Base-by-base conservation (phyloP, 2,797 vertebrate species). In the Euthynnus affinis region DNA sequence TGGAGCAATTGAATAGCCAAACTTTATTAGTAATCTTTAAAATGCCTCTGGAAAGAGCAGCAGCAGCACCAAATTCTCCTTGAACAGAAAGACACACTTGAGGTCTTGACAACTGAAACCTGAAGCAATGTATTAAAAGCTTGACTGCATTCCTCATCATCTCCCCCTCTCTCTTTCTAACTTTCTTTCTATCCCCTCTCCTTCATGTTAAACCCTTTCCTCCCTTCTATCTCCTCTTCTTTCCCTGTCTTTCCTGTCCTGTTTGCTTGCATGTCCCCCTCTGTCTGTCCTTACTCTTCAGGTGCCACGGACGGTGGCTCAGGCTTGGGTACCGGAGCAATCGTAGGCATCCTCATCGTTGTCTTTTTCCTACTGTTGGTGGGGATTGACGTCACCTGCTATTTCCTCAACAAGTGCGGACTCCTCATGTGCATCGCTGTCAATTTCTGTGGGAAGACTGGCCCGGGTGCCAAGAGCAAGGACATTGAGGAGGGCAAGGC, bases 401-500 rank as follows among this genome's bases (percentile, higher is more conserved):
- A 97, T 94, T 99, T 99, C 96, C 96, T 99, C 73, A 99, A 99
- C 94, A 99, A 99, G 93, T 99, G 98, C 0, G 98, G 98, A 22
- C 95, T 99, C 49, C 96, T 99, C 63, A 99, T 99, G 98, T 99
- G 98, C 94, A 98, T 99, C 1, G 98, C 97, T 0, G 97, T 99
- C 48, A 99, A 98, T 90, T 89, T 99, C 85, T 99, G 98, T 0
- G 97, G 98, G 34, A 99, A 99, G 65, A 89, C 97, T 0, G 98
- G 97, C 1, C 98, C 98, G 0, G 96, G 97, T 0, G 95, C 97
- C 72, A 99, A 99, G 94, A 95, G 92, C 94, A 99, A 99, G 88
- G 98, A 99, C 95, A 96, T 99, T 8, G 98, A 99, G 86, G 98
- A 99, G 93, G 98, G 98, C 81, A 98, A 99, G 84, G 98, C 98